Evolutionary conservation across 2,797 vertebrate species (phyloP).

Genomic region (Otus scops): DNA sequence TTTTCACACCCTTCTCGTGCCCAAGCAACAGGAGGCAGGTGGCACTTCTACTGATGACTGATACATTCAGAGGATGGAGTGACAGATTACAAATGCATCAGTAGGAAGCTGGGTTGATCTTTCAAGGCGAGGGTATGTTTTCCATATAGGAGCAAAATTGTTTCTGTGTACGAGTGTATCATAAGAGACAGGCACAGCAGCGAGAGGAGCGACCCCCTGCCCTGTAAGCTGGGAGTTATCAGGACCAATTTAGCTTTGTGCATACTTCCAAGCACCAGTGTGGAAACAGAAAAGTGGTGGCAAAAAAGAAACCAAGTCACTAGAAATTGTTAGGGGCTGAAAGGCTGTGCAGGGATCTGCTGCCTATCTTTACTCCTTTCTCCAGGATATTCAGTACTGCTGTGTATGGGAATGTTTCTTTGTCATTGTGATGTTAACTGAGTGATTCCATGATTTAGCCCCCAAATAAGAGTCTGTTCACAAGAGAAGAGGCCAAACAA

Average conservation of each 20-base stretch:
- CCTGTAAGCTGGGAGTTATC: neutral
- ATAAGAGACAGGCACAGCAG: neutral
- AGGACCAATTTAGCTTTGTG: neutral
- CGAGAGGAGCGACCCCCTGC: neutral
- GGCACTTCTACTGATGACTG: neutral
- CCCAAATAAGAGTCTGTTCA: neutral
- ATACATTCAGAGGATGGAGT: neutral
- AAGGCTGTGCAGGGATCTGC: neutral
- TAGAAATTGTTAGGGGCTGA: neutral
- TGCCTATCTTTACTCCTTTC: neutral
- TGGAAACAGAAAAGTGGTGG: neutral
- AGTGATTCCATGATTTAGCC: neutral
- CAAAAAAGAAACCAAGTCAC: neutral
- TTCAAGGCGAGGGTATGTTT: neutral
- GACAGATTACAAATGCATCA: neutral
- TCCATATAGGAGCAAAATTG: neutral
- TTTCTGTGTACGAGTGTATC: neutral
- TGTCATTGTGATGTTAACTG: fast-evolving
- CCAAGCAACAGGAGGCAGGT: neutral
- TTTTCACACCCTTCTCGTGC: neutral
- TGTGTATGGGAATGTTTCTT: fast-evolving
- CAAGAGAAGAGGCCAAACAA: neutral
- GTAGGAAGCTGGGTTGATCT: neutral
- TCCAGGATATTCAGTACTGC: neutral
- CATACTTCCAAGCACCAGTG: neutral